Evolutionary conservation across 2,888 invertebrate genomes (phyloP), one percentile per base, ranked within the genome.

Genomic region (Melinopterus prodromus): DNA sequence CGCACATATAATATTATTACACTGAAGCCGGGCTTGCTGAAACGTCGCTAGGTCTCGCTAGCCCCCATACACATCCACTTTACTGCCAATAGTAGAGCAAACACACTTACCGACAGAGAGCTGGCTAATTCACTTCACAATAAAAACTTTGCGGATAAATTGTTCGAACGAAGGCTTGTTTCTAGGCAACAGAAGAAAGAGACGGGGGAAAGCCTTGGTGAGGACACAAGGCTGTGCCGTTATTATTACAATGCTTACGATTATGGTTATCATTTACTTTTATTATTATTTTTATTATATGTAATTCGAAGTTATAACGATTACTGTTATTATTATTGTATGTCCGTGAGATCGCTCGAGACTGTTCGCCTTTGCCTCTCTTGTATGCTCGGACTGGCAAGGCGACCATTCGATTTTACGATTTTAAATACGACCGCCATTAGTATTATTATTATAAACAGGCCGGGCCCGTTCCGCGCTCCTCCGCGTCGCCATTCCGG

Each of bases 201-300:
- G 72, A 70, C 69, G 36, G 74, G 76, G 72, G 71, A 16, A 72
- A 78, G 78, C 80, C 81, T 81, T 82, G 80, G 78, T 81, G 80
- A 78, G 78, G 35, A 79, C 82, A 81, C 86, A 86, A 87, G 86
- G 86, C 85, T 36, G 35, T 35, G 3, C 74, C 9, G 35, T 71
- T 84, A 84, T 86, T 87, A 86, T 87, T 86, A 85, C 86, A 84
- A 85, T 85, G 85, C 86, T 87, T 85, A 87, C 85, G 87, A 86
- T 88, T 88, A 88, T 88, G 86, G 86, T 86, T 86, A 87, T 87
- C 87, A 87, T 88, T 88, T 86, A 85, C 86, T 84, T 87, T 88
- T 85, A 85, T 82, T 84, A 85, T 88, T 88, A 88, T 88, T 88
- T 87, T 88, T 88, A 87, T 88, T 87, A 86, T 87, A 87, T 88